Evolutionary conservation across 2,888 invertebrate genomes (phyloP).

Genomic region (Ornithoptera priamus): DNA sequence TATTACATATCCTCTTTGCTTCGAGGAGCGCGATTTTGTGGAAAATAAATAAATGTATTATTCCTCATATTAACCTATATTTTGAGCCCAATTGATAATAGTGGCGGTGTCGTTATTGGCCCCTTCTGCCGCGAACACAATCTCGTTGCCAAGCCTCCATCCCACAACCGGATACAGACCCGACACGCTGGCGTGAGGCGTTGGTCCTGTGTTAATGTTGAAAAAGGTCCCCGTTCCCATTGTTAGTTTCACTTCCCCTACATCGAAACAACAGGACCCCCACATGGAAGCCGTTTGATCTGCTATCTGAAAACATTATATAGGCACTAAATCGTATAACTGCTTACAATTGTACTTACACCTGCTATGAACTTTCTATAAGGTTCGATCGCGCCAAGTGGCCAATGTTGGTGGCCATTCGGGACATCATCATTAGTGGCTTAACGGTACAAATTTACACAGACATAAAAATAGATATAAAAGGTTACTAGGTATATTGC

Average conservation of each 20-base stretch:
- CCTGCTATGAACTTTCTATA: too few relatives aligned
- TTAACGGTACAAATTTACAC: too few relatives aligned
- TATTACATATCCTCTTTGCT: too few relatives aligned
- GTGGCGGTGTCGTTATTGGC: conserved; percentile 93
- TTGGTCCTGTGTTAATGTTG: conserved; percentile 88
- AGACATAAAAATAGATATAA: too few relatives aligned
- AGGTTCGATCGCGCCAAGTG: too few relatives aligned
- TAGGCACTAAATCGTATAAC: too few relatives aligned
- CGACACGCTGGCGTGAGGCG: conserved; percentile 88
- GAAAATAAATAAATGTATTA: too few relatives aligned
- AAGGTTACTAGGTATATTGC: too few relatives aligned
- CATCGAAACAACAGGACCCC: conserved; percentile 89
- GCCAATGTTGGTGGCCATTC: too few relatives aligned
- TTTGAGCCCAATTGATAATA: conserved; percentile 91
- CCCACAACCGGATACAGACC: conserved; percentile 96
- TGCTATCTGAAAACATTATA: conserved; percentile 81
- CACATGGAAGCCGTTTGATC: conserved; percentile 95
- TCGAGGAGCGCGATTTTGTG: too few relatives aligned
- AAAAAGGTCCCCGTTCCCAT: conserved; percentile 96
- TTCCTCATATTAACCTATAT: conserved; percentile 75
- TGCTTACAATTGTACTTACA: too few relatives aligned
- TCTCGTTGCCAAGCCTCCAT: conserved; percentile 82
- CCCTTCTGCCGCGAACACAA: conserved; percentile 90
- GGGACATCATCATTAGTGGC: too few relatives aligned
- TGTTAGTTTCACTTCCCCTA: conserved; percentile 91